These are phyloP conservation scores for Strigamia crassipes DNA, from an alignment of 2,888 invertebrate genomes.

Conservation along the genomic window DNA sequence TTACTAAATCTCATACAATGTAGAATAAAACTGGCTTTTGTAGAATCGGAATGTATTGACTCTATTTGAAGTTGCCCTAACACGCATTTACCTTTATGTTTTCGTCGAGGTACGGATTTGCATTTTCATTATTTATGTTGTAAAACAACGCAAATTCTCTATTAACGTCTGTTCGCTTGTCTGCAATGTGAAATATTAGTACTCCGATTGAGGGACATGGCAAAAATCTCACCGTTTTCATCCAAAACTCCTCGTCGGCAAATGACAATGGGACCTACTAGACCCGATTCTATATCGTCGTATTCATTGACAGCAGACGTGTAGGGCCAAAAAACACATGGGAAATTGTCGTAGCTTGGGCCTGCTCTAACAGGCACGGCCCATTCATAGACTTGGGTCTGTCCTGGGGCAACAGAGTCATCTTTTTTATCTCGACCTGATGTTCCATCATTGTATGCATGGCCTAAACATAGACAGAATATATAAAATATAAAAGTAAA, in stretches of 20 bases:
- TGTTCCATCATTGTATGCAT: neutral
- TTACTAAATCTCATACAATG: no score
- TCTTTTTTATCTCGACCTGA: conserved; percentile 6
- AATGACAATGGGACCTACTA: conserved; percentile 50
- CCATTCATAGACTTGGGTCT: conserved; percentile 50
- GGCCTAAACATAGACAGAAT: neutral
- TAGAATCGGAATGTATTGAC: no score
- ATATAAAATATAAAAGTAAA: no score
- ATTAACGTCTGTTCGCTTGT: conserved; percentile 49
- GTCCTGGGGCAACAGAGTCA: conserved; percentile 49
- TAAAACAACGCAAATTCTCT: conserved; percentile 54
- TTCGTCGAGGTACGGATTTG: conserved; percentile 54
- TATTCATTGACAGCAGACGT: conserved; percentile 50
- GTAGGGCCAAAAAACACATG: conserved; percentile 51
- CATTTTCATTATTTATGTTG: conserved; percentile 54
- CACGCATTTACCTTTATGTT: conserved; percentile 52
- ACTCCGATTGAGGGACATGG: no score
- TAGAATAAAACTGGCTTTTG: no score
- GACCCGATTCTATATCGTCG: conserved; percentile 50
- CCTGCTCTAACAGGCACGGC: conserved; percentile 50
- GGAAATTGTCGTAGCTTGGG: conserved; percentile 50
- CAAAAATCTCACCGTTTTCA: neutral
- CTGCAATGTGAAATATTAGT: neutral
- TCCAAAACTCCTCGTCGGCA: conserved; percentile 47
- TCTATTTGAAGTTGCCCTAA: no score